phyloP scores from a whole-genome alignment of 2,797 vertebrate genomes.

The Acestrorhynchus altus region DNA sequence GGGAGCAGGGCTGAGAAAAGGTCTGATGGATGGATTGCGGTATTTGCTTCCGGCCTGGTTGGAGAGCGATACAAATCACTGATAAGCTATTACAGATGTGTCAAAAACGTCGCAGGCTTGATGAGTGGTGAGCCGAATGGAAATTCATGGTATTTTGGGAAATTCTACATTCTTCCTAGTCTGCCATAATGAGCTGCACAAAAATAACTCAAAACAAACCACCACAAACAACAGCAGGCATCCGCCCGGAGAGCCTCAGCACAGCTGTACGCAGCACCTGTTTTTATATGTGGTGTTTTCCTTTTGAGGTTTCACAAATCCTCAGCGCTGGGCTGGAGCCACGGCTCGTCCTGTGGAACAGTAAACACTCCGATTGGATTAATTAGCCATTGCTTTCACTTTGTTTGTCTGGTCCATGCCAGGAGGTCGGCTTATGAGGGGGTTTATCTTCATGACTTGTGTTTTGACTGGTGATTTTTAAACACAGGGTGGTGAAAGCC shows the following conservation, averaged over 20 bases:
- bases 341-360: conserved; percentile 41
- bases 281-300: conserved; percentile 33
- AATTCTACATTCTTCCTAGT: conserved; percentile 40
- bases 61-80: conserved; percentile 26
- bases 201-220: conserved; percentile 14
- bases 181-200: conserved; percentile 31
- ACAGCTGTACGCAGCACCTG: not conserved
- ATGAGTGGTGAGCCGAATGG: conserved; percentile 32
- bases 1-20: not conserved
- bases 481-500: not conserved
- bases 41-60: not conserved
- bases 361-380: conserved; percentile 69
- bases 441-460: not conserved
- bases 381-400: conserved; percentile 60
- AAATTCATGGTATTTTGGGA: conserved; percentile 38
- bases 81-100: conserved; percentile 62
- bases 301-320: not conserved
- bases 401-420: conserved; percentile 59
- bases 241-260: not conserved
- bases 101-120: conserved; percentile 19
- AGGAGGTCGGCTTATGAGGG: conserved; percentile 2
- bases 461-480: not conserved
- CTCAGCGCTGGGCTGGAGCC: not conserved
- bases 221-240: conserved; percentile 42
- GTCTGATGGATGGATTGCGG: not conserved